phyloP scores from a whole-genome alignment of 1,140 invertebrate genomes.

The Arctopsyche grandis region DNA sequence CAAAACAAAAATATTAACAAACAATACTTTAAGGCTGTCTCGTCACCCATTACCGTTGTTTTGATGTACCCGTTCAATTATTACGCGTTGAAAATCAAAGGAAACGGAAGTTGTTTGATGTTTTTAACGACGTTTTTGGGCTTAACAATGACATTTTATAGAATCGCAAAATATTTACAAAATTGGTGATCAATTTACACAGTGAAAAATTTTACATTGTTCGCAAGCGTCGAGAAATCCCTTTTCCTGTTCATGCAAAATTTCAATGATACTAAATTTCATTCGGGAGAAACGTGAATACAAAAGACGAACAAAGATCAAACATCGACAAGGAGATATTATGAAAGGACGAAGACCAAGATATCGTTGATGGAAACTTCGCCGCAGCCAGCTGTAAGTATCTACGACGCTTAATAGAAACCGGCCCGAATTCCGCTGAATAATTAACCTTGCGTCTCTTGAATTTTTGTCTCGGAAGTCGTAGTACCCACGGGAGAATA shows the following conservation, averaged over 20 bases:
- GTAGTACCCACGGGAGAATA: neutral
- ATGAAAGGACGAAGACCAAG: neutral
- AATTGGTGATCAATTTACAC: neutral
- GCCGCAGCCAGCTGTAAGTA: neutral
- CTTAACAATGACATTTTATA: neutral
- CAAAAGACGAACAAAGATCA: neutral
- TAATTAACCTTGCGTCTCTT: neutral
- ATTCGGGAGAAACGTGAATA: neutral
- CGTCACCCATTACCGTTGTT: neutral
- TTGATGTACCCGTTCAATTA: neutral
- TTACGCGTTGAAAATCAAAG: neutral
- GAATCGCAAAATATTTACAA: neutral
- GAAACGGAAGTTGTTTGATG: neutral
- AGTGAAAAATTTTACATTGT: slow-evolving; percentile 4
- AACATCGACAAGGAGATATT: slow-evolving; percentile 9
- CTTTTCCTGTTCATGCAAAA: neutral
- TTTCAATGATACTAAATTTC: neutral
- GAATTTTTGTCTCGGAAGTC: neutral
- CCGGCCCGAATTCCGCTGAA: neutral
- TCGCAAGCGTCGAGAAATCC: neutral
- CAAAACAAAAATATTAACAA: too few species aligned
- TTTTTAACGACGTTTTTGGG: neutral
- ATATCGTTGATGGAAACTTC: slow-evolving; percentile 12
- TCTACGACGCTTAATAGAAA: neutral
- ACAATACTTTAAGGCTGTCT: neutral